Conservation (phyloP, 2,113 vertebrate species). For the Sylvia atricapilla region DNA sequence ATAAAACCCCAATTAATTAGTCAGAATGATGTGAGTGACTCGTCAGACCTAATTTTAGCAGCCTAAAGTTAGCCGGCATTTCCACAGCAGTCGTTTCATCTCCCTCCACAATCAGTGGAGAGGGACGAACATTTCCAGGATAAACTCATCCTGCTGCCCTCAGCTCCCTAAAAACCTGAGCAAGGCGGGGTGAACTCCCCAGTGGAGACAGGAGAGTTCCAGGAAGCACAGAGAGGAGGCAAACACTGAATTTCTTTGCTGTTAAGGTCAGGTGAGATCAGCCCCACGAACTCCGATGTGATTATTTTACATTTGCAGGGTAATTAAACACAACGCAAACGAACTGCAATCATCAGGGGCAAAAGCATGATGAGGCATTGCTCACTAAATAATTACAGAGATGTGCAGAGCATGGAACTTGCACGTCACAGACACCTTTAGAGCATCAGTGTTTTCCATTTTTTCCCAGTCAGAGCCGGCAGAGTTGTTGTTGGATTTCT, state of each 20-base stretch:
- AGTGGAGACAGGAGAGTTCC: neutral
- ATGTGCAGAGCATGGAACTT: neutral
- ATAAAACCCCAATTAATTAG: constrained; percentile 21
- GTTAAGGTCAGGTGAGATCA: neutral
- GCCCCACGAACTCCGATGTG: neutral
- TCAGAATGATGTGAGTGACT: constrained; percentile 41
- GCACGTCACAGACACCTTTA: neutral
- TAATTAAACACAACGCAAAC: constrained; percentile 5
- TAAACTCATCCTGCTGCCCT: neutral
- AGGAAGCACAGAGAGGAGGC: neutral
- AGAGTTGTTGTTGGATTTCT: neutral
- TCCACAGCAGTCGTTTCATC: neutral
- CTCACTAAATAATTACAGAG: neutral
- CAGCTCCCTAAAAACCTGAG: neutral
- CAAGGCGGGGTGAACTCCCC: neutral
- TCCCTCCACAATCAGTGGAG: neutral
- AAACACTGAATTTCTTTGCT: neutral
- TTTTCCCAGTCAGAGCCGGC: neutral
- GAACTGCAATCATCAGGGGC: neutral
- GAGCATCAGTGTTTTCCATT: neutral
- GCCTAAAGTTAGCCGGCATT: constrained; percentile 19
- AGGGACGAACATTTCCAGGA: neutral
- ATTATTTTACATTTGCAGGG: neutral
- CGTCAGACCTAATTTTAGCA: constrained; percentile 55
- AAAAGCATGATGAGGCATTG: neutral